Base-by-base conservation (phyloP, 2,113 vertebrate genomes). In the Albula glossodonta region DNA sequence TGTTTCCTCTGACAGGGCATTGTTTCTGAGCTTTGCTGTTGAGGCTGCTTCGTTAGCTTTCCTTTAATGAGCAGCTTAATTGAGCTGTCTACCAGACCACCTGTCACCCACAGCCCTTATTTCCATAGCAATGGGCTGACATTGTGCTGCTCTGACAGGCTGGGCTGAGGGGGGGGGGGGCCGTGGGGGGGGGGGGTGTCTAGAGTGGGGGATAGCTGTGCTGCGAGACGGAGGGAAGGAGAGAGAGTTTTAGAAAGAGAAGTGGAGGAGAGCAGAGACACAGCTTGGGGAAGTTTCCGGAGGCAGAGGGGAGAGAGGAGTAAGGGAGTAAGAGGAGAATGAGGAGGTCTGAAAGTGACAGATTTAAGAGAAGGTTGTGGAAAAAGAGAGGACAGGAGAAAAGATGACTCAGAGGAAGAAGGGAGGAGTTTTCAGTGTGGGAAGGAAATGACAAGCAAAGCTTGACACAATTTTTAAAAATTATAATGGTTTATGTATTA, bases 1-100 rank as follows among this genome's bases (percentile, higher is more conserved):
- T 99, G 98, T 98, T 97, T 97, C 90, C 95, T 95, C 96, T 97
- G 97, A 97, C 97, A 97, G 98, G 97, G 97, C 97, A 97, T 98
- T 98, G 97, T 98, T 97, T 97, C 96, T 96, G 96, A 96, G 96
- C 95, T 95, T 96, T 95, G 96, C 96, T 96, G 97, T 97, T 97
- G 96, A 96, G 96, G 96, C 96, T 96, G 97, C 97, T 99, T 99
- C 97, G 97, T 99, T 99, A 99, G 98, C 97, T 96, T 97, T 96
- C 97, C 97, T 98, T 99, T 99, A 99, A 99, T 98, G 97, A 99
- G 98, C 96, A 96, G 95, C 97, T 99, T 99, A 99, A 99, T 99
- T 99, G 98, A 99, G 98, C 98, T 96, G 98, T 99, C 97, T 98
- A 97, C 94, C 93, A 92, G 97, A 96, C 98, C 98, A 99, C 98